These are phyloP conservation scores for Berghia stephanieae DNA, from an alignment of 1,140 invertebrate genomes.

Conservation along the genomic window DNA sequence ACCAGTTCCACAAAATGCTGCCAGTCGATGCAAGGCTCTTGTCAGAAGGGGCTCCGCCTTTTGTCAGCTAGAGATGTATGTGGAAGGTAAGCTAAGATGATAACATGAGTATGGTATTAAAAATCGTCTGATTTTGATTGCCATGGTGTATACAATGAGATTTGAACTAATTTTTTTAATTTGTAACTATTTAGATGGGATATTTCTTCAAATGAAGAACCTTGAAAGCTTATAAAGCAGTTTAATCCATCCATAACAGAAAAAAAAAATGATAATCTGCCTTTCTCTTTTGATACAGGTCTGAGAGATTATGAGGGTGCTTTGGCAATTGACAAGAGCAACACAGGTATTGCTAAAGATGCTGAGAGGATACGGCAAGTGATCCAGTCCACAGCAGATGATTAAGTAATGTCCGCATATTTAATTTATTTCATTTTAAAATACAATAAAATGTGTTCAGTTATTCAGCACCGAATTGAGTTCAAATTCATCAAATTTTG, in stretches of 20 bases:
- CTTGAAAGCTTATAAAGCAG: neutral
- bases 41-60: slow-evolving; percentile 78
- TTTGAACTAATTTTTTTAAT: neutral
- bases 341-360: slow-evolving; percentile 68
- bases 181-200: too few relatives aligned
- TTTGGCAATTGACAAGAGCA: slow-evolving; percentile 72
- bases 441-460: too few relatives aligned
- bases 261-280: neutral
- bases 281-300: slow-evolving; percentile 50
- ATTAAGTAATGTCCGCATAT: too few relatives aligned
- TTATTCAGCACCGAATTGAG: too few relatives aligned
- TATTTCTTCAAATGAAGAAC: neutral
- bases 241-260: neutral
- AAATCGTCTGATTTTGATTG: neutral
- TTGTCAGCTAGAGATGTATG: slow-evolving; percentile 75
- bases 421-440: too few relatives aligned
- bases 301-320: slow-evolving; percentile 80
- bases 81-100: slow-evolving; percentile 70
- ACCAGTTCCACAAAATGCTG: slow-evolving; percentile 76
- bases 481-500: too few relatives aligned
- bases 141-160: neutral
- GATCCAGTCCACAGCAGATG: slow-evolving; percentile 58
- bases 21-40: slow-evolving; percentile 76
- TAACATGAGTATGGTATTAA: neutral
- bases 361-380: slow-evolving; percentile 64